These are phyloP conservation scores for Holocentrus rufus DNA, from an alignment of 2,797 vertebrate species.

Conservation along the genomic window DNA sequence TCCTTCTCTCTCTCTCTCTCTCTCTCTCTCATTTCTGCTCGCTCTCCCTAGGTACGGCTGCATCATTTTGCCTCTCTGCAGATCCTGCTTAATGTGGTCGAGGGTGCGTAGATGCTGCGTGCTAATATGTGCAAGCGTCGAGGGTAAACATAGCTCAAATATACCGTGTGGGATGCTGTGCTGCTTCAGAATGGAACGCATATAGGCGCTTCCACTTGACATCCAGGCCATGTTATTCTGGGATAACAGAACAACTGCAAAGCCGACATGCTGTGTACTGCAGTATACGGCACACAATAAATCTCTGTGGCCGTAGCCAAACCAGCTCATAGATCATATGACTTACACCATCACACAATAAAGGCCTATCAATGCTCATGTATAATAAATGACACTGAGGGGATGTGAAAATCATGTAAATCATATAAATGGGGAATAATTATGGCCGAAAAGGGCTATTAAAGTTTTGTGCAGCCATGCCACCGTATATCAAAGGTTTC, in stretches of 20 bases:
- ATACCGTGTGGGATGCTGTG: conserved; percentile 18
- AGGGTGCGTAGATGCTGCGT: conserved; percentile 3
- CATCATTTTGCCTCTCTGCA: neutral
- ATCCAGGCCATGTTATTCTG: conserved; percentile 30
- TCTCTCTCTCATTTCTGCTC: neutral
- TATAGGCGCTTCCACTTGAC: conserved; percentile 4
- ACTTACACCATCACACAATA: conserved; percentile 9
- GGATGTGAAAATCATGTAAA: neutral
- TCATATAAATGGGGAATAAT: conserved; percentile 24
- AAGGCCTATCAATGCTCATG: conserved; percentile 1
- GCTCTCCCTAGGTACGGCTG: neutral
- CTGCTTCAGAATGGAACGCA: conserved; percentile 16
- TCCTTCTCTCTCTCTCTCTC: neutral
- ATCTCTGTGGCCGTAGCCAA: neutral
- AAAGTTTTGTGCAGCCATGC: conserved; percentile 6
- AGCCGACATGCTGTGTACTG: neutral
- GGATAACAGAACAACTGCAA: neutral
- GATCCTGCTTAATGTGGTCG: conserved; percentile 9
- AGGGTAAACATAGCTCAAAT: conserved; percentile 36
- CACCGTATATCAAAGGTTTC: conserved; percentile 21
- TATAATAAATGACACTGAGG: conserved; percentile 6
- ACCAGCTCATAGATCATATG: neutral
- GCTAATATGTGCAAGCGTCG: neutral
- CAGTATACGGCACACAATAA: neutral
- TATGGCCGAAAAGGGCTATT: neutral